Base-by-base conservation (phyloP, 2,797 vertebrate species). In the Oryzias sinensis region DNA sequence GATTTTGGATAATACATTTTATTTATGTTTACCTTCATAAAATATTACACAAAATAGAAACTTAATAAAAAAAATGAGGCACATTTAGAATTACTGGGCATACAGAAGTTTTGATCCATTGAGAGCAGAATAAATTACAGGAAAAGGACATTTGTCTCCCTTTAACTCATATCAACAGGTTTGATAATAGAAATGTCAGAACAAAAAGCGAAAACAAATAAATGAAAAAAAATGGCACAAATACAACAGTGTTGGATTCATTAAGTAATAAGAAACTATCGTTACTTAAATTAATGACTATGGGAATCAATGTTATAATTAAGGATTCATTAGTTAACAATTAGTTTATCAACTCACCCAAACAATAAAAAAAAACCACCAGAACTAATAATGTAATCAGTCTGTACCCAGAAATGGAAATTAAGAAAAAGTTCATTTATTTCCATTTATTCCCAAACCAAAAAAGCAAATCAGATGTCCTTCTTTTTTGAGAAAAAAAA, bases 31-130 rank as follows among this genome's bases (percentile, higher is more conserved):
- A 27, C 53, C 64, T 67, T 76, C 70, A 54, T 57, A 61, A 52
- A 50, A 49, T 49, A 79, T 79, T 76, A 79, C 74, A 86, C 76
- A 86, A 65, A 81, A 77, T 84, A 66, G 71, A 74, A 80, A 85
- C 20, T 14, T 24, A 47, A 45, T 76, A 77, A 88, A 48, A 85
- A 88, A 87, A 90, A 89, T 84, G 75, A 91, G 91, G 90, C 89
- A 92, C 91, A 72, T 88, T 53, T 2, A 70, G 69, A 65, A 74
- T 63, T 47, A 64, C 40, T 18, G 59, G 45, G 75, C 46, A 54
- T 54, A 63, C 58, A 48, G 25, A 69, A 70, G 24, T 52, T 70
- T 74, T 43, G 48, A 84, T 65, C 55, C 16, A 62, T 50, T 55
- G 37, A 59, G 14, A 11, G 62, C 57, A 59, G 59, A 82, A 77